Evolutionary conservation across 2,113 vertebrate species (phyloP).

Genomic region (Pituophis catenifer): DNA sequence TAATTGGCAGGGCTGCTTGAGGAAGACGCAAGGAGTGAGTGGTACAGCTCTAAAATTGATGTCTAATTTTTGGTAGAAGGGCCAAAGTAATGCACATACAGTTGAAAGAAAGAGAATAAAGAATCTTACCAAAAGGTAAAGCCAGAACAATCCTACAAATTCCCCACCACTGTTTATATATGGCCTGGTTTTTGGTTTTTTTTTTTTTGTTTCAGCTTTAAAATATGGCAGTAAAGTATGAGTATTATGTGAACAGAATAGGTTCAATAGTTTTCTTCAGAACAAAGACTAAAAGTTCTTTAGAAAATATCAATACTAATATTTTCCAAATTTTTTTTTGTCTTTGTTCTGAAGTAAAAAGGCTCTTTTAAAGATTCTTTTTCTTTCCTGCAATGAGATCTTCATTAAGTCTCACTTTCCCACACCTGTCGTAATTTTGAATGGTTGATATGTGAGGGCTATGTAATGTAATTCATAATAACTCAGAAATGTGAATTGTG

Average conservation of each 20-base stretch:
- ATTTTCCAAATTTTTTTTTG: slow-evolving; percentile 63
- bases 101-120: background rate
- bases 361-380: slow-evolving; percentile 79
- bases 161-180: slow-evolving; percentile 49
- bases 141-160: slow-evolving; percentile 29
- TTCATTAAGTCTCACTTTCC: background rate
- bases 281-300: no score
- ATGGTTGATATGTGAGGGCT: background rate
- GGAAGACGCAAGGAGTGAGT: background rate
- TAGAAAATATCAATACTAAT: slow-evolving; percentile 25
- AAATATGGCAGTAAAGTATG: slow-evolving; percentile 61
- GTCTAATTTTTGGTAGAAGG: background rate
- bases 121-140: slow-evolving; percentile 48
- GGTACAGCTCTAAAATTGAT: background rate
- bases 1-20: background rate
- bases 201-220: slow-evolving; percentile 67
- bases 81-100: background rate
- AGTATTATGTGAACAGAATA: slow-evolving; percentile 57
- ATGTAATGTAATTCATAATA: background rate
- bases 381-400: no score
- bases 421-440: background rate
- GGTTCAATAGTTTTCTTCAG: slow-evolving; percentile 59
- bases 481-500: background rate
- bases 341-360: slow-evolving; percentile 76
- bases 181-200: slow-evolving; percentile 35